These are phyloP conservation scores for Montipora sp. DNA, from an alignment of 64 coral and sea anemone species.

Conservation along the genomic window DNA sequence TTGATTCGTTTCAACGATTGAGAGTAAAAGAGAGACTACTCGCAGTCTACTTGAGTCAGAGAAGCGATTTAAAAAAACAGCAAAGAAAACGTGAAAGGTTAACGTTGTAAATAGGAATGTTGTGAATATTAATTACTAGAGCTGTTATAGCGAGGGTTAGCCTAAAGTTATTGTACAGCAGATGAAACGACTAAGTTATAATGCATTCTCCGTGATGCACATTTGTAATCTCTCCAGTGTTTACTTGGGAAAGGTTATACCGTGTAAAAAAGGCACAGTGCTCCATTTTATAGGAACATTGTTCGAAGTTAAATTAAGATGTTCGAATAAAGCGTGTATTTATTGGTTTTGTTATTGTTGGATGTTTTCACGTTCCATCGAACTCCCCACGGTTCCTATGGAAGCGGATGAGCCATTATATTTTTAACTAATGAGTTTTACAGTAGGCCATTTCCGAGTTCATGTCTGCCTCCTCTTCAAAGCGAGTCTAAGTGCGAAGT, in stretches of 20 bases:
- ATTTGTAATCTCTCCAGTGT: slow-evolving; percentile 33
- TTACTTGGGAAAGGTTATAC: background rate
- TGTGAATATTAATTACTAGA: background rate
- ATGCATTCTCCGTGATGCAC: slow-evolving; percentile 10
- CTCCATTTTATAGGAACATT: slow-evolving; percentile 42
- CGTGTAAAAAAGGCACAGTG: slow-evolving; percentile 11
- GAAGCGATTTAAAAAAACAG: background rate
- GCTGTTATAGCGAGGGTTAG: background rate
- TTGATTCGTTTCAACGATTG: no score
- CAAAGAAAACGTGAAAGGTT: background rate
- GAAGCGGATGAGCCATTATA: no score
- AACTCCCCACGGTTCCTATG: no score
- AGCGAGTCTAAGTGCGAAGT: no score
- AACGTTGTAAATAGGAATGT: slow-evolving; percentile 22
- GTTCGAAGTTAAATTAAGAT: slow-evolving; percentile 35
- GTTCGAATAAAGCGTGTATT: slow-evolving; percentile 56
- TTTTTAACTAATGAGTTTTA: no score
- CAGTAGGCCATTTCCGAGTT: no score
- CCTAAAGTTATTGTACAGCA: slow-evolving; percentile 26
- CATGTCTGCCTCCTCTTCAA: no score
- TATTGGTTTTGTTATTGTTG: slow-evolving; percentile 23
- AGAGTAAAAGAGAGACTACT: no score
- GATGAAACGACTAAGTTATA: slow-evolving; percentile 2
- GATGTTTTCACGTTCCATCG: no score
- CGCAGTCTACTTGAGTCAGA: background rate